A percentile compares a stretch with the other conserved stretches of the same genome.
phyloP scores from a whole-genome alignment of 2,797 vertebrate species.

The Pseudochromis fuscus region DNA sequence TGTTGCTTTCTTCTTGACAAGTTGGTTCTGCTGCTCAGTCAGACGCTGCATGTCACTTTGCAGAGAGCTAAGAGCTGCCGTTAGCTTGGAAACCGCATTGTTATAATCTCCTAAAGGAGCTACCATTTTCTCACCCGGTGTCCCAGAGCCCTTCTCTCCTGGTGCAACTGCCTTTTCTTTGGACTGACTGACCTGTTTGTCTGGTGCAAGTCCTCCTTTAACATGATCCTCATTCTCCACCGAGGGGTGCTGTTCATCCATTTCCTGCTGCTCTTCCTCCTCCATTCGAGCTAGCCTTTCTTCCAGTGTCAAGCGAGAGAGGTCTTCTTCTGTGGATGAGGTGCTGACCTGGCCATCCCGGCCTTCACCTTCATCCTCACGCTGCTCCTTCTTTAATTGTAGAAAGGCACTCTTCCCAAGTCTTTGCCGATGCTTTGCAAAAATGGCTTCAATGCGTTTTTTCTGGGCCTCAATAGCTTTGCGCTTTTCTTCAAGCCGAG shows the following conservation, averaged over 20 bases:
- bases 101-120: conserved; percentile 92
- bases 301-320: conserved; percentile 77
- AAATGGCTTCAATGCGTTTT: conserved; percentile 94
- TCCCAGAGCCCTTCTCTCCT: conserved; percentile 66
- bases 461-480: conserved; percentile 95
- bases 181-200: conserved; percentile 80
- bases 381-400: conserved; percentile 90
- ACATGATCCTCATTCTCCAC: conserved; percentile 60
- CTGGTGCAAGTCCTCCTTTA: conserved; percentile 50
- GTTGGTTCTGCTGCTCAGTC: conserved; percentile 90
- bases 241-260: conserved; percentile 50
- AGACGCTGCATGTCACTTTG: conserved; percentile 94
- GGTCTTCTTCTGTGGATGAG: conserved; percentile 79
- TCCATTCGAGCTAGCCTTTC: conserved; percentile 84
- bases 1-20: conserved; percentile 85
- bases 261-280: conserved; percentile 75
- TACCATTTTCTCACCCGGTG: conserved; percentile 79
- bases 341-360: conserved; percentile 57
- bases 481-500: conserved; percentile 91
- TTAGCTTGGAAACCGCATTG: conserved; percentile 91
- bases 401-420: conserved; percentile 93
- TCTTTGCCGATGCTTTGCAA: conserved; percentile 92
- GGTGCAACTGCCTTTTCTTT: conserved; percentile 73
- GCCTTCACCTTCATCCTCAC: conserved; percentile 63
- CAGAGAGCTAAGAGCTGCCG: conserved; percentile 89